A percentile compares a stretch with the other conserved stretches of the same genome.
Conservation (phyloP, 2,888 invertebrate genomes). For the Campoplex capitator region DNA sequence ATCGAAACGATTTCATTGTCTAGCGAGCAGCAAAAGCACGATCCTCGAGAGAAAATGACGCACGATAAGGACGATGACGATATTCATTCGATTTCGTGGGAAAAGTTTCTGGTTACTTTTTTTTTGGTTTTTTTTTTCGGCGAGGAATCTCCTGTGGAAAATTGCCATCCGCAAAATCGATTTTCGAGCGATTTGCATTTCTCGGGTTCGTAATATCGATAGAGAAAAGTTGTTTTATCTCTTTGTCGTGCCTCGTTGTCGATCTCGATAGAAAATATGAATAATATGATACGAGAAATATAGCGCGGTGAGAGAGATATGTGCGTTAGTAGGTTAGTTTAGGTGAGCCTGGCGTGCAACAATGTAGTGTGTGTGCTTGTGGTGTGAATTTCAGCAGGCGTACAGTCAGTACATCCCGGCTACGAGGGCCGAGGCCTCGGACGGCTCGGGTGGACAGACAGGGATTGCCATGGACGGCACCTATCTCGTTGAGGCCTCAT, state of each 20-base stretch:
- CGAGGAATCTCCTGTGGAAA: too few species aligned
- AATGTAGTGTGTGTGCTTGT: slow-evolving; percentile 84
- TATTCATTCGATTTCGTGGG: not conserved
- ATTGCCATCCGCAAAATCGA: too few species aligned
- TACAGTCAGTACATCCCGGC: slow-evolving; percentile 95
- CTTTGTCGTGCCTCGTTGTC: not conserved
- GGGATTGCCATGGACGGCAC: slow-evolving; percentile 94
- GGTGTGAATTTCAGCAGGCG: slow-evolving; percentile 89
- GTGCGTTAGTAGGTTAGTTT: slow-evolving; percentile 71
- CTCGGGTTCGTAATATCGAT: too few species aligned
- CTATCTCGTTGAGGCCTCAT: slow-evolving; percentile 94
- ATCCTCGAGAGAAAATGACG: not conserved
- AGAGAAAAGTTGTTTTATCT: too few species aligned
- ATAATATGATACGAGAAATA: not conserved
- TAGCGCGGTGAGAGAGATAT: not conserved
- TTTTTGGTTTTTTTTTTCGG: too few species aligned
- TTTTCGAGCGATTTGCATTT: too few species aligned
- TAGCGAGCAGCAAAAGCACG: not conserved
- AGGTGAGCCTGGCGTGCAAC: slow-evolving; percentile 83
- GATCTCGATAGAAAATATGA: not conserved
- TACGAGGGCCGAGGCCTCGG: slow-evolving; percentile 91
- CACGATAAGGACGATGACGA: not conserved
- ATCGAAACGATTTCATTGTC: not conserved
- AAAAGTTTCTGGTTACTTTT: too few species aligned
- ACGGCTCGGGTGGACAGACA: slow-evolving; percentile 88